Evolutionary conservation across 2,113 vertebrate species (phyloP), one percentile per base, ranked within the genome.

Genomic region (Oxyruncus cristatus): DNA sequence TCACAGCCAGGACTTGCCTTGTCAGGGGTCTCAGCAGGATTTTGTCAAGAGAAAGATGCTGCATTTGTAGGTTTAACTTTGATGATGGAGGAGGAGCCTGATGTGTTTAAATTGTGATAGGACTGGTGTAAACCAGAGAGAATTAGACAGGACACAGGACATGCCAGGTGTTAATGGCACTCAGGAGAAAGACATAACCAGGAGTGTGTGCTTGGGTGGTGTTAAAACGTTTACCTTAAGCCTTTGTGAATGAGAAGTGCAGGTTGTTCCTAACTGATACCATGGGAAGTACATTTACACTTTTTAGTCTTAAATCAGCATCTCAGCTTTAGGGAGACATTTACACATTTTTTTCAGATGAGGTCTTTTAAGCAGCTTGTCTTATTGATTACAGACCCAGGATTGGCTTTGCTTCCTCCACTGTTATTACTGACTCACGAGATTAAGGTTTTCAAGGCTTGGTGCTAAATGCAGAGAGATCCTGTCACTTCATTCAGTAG

Each of bases 371-470:
- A 92, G 82, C 67, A 80, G 47, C 85, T 93, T 90, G 82, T 88
- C 79, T 75, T 86, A 92, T 59, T 92, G 91, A 86, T 93, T 85
- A 56, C 28, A 90, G 90, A 47, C 88, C 80, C 70, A 41, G 52
- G 88, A 68, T 58, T 78, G 92, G 67, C 79, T 93, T 81, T 41
- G 35, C 79, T 84, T 82, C 65, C 59, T 85, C 55, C 92, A 55
- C 89, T 93, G 83, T 90, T 96, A 91, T 91, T 95, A 95, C 68
- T 95, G 90, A 96, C 90, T 96, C 95, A 74, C 6, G 11, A 95
- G 88, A 96, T 96, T 61, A 96, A 81, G 82, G 92, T 88, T 96
- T 95, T 92, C 93, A 81, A 76, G 66, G 70, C 70, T 91, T 65
- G 35, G 71, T 94, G 44, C 88, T 92, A 89, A 86, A 92, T 87